Percentiles rank a stretch among this genome's conserved stretches.
phyloP scores from a whole-genome alignment of 2,113 vertebrate genomes.

The Hiodon tergisus region DNA sequence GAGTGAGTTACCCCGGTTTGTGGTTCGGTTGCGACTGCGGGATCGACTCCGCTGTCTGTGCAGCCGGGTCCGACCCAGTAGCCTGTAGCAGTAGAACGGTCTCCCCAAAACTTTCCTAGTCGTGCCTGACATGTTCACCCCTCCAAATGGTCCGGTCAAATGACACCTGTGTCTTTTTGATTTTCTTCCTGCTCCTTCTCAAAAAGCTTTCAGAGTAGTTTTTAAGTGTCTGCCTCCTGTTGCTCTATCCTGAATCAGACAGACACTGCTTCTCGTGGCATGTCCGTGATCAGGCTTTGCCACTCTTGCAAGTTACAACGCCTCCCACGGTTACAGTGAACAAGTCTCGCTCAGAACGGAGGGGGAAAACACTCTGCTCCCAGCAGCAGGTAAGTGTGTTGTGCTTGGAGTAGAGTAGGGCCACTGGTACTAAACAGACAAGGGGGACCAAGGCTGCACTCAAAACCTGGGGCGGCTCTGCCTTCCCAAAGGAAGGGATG shows the following conservation, averaged over 20 bases:
- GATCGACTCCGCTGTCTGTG: conserved; percentile 73
- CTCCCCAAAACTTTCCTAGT: conserved; percentile 68
- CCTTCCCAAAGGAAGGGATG: not conserved
- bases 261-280: not conserved
- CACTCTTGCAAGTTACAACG: not conserved
- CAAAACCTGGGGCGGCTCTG: conserved; percentile 3
- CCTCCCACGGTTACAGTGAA: not conserved
- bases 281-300: not conserved
- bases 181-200: not conserved
- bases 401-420: not conserved
- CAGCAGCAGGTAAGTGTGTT: conserved; percentile 5
- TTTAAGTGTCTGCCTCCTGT: not conserved
- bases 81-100: conserved; percentile 73
- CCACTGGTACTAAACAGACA: conserved; percentile 7
- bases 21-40: conserved; percentile 25
- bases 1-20: conserved; percentile 20
- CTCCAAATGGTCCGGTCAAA: not conserved
- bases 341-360: not conserved
- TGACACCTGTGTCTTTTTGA: no score
- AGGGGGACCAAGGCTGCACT: not conserved
- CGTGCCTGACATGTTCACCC: conserved; percentile 63
- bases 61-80: conserved; percentile 69
- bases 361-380: conserved; percentile 1
- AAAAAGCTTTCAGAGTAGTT: not conserved
- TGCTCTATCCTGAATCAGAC: conserved; percentile 1